phyloP scores from a whole-genome alignment of 2,113 vertebrate genomes.

The Calyptommatus sinebrachiatus region DNA sequence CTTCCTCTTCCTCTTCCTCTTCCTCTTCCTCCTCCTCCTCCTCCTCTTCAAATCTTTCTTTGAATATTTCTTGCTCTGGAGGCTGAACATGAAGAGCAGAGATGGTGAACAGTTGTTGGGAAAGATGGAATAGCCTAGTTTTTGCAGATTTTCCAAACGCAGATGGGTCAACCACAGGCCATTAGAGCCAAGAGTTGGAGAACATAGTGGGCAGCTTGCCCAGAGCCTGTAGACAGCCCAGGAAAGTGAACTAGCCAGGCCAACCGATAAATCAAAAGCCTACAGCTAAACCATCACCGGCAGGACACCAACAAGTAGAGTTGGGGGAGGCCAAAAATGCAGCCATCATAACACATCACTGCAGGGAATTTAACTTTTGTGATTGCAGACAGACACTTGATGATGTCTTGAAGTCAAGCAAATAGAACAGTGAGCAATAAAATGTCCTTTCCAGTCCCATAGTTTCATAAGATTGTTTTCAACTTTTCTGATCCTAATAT shows the following conservation, averaged over 20 bases:
- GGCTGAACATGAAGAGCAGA: not conserved
- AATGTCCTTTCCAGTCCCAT: not conserved
- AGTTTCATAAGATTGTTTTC: not conserved
- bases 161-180: slow-evolving; percentile 44
- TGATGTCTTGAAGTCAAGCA: slow-evolving; percentile 26
- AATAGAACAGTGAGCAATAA: not conserved
- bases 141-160: slow-evolving; percentile 47
- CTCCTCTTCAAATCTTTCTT: too few species aligned
- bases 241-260: slow-evolving; percentile 32
- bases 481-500: not conserved
- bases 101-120: not conserved
- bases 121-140: slow-evolving; percentile 2
- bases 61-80: not conserved
- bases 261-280: not conserved
- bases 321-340: slow-evolving; percentile 40
- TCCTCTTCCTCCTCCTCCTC: too few species aligned
- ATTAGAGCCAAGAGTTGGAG: slow-evolving; percentile 47
- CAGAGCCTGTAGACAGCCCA: slow-evolving; percentile 53
- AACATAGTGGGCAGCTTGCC: slow-evolving; percentile 50
- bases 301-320: slow-evolving; percentile 32
- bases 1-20: too few species aligned
- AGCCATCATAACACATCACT: slow-evolving; percentile 3
- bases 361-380: not conserved
- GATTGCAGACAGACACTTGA: slow-evolving; percentile 26
- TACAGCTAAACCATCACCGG: slow-evolving; percentile 26